Evolutionary conservation across 2,797 vertebrate genomes (phyloP).

Genomic region (Stomatorhinus walkeri): DNA sequence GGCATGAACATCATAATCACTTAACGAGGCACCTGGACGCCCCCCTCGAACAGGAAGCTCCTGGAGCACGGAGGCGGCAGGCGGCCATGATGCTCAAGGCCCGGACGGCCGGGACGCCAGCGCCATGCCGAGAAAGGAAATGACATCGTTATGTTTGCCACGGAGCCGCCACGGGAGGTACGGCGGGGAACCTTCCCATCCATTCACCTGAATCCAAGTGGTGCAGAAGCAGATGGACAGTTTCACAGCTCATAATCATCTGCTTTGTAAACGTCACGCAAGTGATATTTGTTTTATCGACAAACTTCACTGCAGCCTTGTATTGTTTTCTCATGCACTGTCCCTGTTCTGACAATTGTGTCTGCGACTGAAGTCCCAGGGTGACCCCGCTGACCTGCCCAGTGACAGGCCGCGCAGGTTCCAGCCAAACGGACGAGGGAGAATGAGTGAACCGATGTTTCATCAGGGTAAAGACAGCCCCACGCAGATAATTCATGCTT

Average conservation of each 20-base stretch:
- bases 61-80: background rate
- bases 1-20: background rate
- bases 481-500: background rate
- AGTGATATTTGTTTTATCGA: background rate
- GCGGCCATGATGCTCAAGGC: background rate
- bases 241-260: background rate
- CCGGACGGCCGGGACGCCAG: background rate
- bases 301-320: background rate
- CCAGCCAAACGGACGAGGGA: background rate
- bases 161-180: background rate
- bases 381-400: background rate
- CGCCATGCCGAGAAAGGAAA: background rate
- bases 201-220: background rate
- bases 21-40: background rate
- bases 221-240: background rate
- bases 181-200: background rate
- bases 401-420: background rate
- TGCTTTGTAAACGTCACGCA: background rate
- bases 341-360: no score
- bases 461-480: no score
- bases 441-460: background rate
- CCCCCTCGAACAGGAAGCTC: background rate
- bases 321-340: no score
- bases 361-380: background rate
- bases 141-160: background rate